Percentiles rank a stretch among this genome's conserved stretches.
phyloP scores from a whole-genome alignment of 1,140 invertebrate species.

The Lepidostoma basale region DNA sequence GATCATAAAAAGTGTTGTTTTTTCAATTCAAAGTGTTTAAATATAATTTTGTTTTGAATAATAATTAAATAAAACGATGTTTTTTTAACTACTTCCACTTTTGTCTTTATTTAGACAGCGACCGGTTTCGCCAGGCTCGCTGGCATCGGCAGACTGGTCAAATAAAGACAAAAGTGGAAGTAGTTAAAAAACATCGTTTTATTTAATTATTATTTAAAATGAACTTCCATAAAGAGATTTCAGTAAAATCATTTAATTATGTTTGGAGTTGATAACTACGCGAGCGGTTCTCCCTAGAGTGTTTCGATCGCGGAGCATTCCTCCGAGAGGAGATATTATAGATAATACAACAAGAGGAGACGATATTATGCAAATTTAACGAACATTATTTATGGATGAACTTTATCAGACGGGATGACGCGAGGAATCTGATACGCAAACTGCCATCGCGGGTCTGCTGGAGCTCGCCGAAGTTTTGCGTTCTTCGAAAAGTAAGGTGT shows the following conservation, averaged over 20 bases:
- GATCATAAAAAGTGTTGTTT: background rate
- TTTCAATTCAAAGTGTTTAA: background rate
- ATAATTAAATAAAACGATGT: no score
- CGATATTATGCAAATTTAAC: conserved; percentile 46
- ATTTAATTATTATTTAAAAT: no score
- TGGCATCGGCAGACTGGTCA: no score
- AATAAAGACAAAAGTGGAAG: no score
- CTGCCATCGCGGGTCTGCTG: conserved; percentile 41
- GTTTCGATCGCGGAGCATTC: conserved; percentile 1
- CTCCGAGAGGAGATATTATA: conserved; percentile 23
- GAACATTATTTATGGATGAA: conserved; percentile 46
- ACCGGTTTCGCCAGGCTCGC: no score
- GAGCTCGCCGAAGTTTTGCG: conserved; percentile 30
- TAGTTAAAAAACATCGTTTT: no score
- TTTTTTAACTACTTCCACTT: no score
- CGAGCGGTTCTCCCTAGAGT: conserved; percentile 7
- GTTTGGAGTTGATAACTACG: background rate
- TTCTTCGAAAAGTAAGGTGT: conserved; percentile 34
- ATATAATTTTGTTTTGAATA: background rate
- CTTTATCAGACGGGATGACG: conserved; percentile 46
- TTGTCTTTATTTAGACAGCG: no score
- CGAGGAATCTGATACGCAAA: conserved; percentile 44
- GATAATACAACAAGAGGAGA: conserved; percentile 36
- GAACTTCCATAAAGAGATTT: no score
- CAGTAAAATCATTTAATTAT: no score